Percentiles rank a stretch among this genome's conserved stretches.
These are phyloP conservation scores for Meloidogyne floridensis DNA, from an alignment of 1,140 invertebrate species.

Conservation along the genomic window DNA sequence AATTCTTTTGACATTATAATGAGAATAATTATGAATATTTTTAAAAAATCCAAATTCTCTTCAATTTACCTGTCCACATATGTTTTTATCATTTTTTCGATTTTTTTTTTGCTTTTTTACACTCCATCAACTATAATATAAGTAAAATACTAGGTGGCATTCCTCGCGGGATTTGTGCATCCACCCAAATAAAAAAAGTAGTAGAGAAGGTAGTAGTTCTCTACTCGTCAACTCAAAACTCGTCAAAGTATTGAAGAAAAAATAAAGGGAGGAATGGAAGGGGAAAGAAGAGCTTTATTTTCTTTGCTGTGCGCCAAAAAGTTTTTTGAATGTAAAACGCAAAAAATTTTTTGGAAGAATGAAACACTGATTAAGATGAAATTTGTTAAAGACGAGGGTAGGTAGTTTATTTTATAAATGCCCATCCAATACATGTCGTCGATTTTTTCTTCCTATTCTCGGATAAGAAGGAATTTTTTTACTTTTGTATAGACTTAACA, in stretches of 20 bases:
- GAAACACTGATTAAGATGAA: too few relatives aligned
- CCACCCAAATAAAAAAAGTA: background rate
- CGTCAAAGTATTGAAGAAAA: background rate
- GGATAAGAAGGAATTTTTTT: too few relatives aligned
- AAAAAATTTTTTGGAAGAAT: background rate
- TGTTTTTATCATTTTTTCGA: background rate
- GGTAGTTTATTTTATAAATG: too few relatives aligned
- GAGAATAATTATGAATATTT: too few relatives aligned
- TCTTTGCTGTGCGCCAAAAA: background rate
- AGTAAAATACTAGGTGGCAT: background rate
- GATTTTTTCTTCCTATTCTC: too few relatives aligned
- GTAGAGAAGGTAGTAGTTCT: background rate
- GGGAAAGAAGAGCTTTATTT: background rate
- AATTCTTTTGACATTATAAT: too few relatives aligned
- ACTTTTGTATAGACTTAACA: too few relatives aligned
- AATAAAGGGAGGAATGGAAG: background rate
- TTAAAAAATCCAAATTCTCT: too few relatives aligned
- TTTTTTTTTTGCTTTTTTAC: background rate
- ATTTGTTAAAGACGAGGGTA: too few relatives aligned
- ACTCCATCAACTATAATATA: constrained; percentile 5
- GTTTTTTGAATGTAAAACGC: background rate
- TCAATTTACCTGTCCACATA: background rate
- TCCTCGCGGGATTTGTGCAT: constrained; percentile 5
- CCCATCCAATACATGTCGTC: too few relatives aligned
- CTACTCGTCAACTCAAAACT: constrained; percentile 9